A percentile compares a stretch with the other conserved stretches of the same genome.
Conservation (phyloP, 2,797 vertebrate species). For the Myotis pilosus region DNA sequence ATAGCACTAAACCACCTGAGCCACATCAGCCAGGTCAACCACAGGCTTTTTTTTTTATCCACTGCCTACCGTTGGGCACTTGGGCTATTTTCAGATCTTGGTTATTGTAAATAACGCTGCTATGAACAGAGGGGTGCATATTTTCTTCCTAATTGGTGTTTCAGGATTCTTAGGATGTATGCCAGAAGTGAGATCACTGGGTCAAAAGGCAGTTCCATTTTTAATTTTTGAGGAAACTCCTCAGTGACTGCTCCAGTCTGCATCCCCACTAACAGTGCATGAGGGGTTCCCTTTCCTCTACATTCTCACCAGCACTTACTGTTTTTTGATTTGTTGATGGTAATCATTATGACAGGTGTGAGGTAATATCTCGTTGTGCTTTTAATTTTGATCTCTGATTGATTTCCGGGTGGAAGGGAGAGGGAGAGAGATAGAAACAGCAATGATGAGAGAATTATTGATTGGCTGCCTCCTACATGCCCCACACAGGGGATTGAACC, state of each 20-base stretch:
- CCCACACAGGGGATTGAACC: too few species aligned
- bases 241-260: background rate
- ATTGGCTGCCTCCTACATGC: too few species aligned
- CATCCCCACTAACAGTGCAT: background rate
- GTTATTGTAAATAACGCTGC: background rate
- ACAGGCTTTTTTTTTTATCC: background rate
- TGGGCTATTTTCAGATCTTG: background rate
- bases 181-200: background rate
- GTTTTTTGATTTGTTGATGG: background rate
- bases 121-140: background rate
- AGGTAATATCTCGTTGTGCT: background rate
- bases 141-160: background rate
- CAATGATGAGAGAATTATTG: too few species aligned
- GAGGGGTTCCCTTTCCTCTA: background rate
- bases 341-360: background rate
- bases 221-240: background rate
- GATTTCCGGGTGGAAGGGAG: too few species aligned
- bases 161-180: background rate
- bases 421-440: too few species aligned
- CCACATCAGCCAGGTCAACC: background rate
- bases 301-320: background rate
- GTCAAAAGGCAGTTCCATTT: background rate
- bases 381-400: background rate
- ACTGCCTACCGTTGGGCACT: background rate
- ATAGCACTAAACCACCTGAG: background rate